Conservation (phyloP, 2,888 invertebrate genomes). For the Amphimallon solstitiale region DNA sequence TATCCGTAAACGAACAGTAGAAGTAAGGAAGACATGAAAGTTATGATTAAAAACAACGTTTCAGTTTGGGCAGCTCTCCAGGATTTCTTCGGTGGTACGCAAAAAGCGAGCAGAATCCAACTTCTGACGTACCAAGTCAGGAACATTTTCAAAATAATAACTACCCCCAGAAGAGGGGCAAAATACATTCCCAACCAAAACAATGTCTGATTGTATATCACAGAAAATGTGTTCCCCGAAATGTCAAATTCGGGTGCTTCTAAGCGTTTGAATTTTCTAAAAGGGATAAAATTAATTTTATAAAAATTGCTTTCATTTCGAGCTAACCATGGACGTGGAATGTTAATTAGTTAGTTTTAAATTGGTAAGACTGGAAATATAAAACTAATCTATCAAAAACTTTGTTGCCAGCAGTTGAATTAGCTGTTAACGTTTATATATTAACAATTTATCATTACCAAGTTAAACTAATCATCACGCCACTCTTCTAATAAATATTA, state of each 20-base stretch:
- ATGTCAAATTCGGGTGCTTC: conserved; percentile 77
- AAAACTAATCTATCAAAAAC: no score
- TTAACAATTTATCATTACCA: no score
- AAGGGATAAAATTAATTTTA: conserved; percentile 38
- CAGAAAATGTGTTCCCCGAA: conserved; percentile 77
- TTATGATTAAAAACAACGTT: conserved; percentile 76
- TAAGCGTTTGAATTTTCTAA: conserved; percentile 53
- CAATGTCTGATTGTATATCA: conserved; percentile 83
- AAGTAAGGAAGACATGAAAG: conserved; percentile 72
- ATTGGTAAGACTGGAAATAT: no score
- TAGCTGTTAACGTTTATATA: no score
- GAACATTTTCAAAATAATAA: conserved; percentile 75
- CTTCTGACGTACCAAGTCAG: conserved; percentile 78
- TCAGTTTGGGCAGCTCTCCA: conserved; percentile 81
- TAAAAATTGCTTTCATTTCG: no score
- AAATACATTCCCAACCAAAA: conserved; percentile 82
- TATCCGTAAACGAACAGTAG: conserved; percentile 72
- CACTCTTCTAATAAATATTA: no score
- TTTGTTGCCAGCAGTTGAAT: no score
- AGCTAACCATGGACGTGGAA: no score
- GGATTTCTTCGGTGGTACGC: conserved; percentile 73
- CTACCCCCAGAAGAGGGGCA: conserved; percentile 74
- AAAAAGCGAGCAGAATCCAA: conserved; percentile 70
- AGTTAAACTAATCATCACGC: no score
- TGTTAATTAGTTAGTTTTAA: no score